These are phyloP conservation scores for Drosophila eohydei DNA, from an alignment of 2,888 invertebrate species.

Conservation along the genomic window DNA sequence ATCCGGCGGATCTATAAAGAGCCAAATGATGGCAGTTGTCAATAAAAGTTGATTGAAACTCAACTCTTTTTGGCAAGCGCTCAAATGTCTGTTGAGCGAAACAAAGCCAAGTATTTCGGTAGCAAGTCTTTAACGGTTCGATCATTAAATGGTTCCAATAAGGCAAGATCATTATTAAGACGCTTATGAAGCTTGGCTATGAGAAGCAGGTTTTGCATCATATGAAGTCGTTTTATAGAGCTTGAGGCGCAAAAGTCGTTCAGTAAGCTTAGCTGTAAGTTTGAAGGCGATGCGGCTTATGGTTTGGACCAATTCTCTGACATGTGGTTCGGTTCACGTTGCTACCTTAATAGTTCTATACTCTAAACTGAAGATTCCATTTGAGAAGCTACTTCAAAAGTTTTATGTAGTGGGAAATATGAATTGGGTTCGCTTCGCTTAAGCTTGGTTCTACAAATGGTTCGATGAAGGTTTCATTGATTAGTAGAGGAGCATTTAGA, in stretches of 20 bases:
- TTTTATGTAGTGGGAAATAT: too few relatives aligned
- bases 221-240: neutral
- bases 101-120: conserved; percentile 5
- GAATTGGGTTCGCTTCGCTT: too few relatives aligned
- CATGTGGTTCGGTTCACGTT: too few relatives aligned
- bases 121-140: neutral
- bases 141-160: conserved; percentile 4
- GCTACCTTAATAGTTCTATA: too few relatives aligned
- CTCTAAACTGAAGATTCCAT: too few relatives aligned
- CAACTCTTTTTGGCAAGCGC: conserved; percentile 5
- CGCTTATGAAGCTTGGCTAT: neutral
- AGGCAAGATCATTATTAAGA: conserved; percentile 7
- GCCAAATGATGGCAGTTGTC: neutral
- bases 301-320: neutral
- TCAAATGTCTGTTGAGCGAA: neutral
- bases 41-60: conserved; percentile 3
- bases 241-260: neutral
- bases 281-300: neutral
- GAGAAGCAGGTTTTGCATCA: conserved; percentile 3
- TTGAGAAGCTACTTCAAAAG: too few relatives aligned
- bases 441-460: neutral
- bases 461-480: neutral
- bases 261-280: neutral
- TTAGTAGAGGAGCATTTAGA: neutral
- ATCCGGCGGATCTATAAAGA: conserved; percentile 4